A percentile compares a stretch with the other conserved stretches of the same genome.
Evolutionary conservation across 64 coral and sea anemone genomes (phyloP).

Genomic region (Montipora sp.): DNA sequence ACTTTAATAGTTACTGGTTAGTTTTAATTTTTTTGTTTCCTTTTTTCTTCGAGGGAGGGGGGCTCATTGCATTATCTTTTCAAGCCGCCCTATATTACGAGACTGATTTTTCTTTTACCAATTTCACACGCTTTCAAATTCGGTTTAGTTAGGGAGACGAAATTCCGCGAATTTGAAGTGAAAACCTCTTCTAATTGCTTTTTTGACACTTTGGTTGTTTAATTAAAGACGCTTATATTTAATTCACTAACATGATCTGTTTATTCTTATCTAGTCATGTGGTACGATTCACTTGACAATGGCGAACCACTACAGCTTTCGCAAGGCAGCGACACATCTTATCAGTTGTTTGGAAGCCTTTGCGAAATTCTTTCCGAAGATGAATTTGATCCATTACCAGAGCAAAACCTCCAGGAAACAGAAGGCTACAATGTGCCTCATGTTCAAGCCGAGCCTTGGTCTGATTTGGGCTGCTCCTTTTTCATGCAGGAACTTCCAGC

Average conservation of each 20-base stretch:
- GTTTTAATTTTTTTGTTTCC: too few relatives aligned
- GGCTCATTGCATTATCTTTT: too few relatives aligned
- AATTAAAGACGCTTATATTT: not conserved
- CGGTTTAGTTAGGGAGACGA: too few relatives aligned
- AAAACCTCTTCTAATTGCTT: too few relatives aligned
- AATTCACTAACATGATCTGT: not conserved
- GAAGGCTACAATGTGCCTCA: not conserved
- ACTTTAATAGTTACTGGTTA: too few relatives aligned
- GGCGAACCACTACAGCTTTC: slow-evolving; percentile 8
- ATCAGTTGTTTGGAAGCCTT: slow-evolving; percentile 6
- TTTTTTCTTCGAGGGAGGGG: too few relatives aligned
- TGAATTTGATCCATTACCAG: not conserved
- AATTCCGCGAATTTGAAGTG: too few relatives aligned
- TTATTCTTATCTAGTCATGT: slow-evolving; percentile 16
- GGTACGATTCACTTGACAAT: slow-evolving; percentile 11
- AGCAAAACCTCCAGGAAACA: not conserved
- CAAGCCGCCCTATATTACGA: too few relatives aligned
- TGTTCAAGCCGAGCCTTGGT: not conserved
- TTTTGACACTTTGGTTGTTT: too few relatives aligned
- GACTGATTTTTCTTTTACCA: too few relatives aligned
- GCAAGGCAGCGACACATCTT: not conserved
- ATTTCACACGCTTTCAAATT: too few relatives aligned
- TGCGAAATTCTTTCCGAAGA: not conserved
- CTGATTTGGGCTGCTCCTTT: not conserved
- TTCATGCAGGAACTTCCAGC: not conserved